A percentile compares a stretch with the other conserved stretches of the same genome.
Conservation (phyloP, 1,140 invertebrate genomes). For the Drosophila quadrilineata region DNA sequence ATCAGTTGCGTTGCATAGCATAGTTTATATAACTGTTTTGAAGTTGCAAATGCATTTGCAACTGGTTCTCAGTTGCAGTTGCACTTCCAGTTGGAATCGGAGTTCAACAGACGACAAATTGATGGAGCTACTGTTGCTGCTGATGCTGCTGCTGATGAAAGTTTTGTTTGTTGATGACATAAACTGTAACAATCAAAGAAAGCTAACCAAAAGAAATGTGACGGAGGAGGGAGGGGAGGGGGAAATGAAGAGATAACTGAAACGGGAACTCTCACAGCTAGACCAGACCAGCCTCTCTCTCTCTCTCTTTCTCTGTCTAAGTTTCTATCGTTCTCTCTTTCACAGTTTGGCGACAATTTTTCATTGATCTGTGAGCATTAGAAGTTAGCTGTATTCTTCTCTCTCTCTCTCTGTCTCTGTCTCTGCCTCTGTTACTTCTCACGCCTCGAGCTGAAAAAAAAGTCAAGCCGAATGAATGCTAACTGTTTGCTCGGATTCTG, state of each 20-base stretch:
- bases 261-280: slow-evolving; percentile 4
- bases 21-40: slow-evolving; percentile 71
- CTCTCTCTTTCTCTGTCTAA: background rate
- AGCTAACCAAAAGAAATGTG: slow-evolving; percentile 51
- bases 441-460: slow-evolving; percentile 11
- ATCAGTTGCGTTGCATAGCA: slow-evolving; percentile 35
- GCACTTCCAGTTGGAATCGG: background rate
- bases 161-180: slow-evolving; percentile 71
- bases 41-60: slow-evolving; percentile 30
- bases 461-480: background rate
- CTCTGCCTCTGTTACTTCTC: slow-evolving; percentile 13
- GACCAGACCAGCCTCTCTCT: background rate
- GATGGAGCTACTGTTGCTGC: slow-evolving; percentile 14
- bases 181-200: slow-evolving; percentile 77
- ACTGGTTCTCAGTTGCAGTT: slow-evolving; percentile 48
- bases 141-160: slow-evolving; percentile 66
- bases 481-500: slow-evolving; percentile 22
- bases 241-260: slow-evolving; percentile 30
- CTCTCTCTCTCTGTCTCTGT: background rate
- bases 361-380: slow-evolving; percentile 49
- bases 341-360: slow-evolving; percentile 4
- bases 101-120: slow-evolving; percentile 70
- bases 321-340: background rate
- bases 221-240: too few relatives aligned
- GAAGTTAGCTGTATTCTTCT: slow-evolving; percentile 32